Evolutionary conservation across 2,113 vertebrate species (phyloP).

Genomic region (Etheostoma cragini): DNA sequence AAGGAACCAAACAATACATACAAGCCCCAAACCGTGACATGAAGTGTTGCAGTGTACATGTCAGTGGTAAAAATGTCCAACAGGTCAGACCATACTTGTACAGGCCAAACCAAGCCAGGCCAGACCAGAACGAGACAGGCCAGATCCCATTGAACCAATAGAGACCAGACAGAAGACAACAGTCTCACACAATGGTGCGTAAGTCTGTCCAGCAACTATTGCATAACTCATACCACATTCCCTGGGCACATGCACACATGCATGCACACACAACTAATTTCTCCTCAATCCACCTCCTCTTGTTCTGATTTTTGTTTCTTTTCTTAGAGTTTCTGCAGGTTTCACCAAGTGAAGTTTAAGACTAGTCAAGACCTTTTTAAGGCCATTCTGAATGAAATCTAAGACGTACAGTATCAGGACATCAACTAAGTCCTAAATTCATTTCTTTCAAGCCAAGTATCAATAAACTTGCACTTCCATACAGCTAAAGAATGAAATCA

Average conservation of each 20-base stretch:
- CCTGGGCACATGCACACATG: background rate
- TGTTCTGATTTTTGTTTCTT: background rate
- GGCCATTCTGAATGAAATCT: too few species aligned
- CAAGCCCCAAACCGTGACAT: too few species aligned
- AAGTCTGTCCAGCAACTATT: conserved; percentile 5
- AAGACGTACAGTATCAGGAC: too few species aligned
- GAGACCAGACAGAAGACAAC: background rate
- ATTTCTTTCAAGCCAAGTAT: too few species aligned
- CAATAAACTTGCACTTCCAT: too few species aligned
- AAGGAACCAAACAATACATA: too few species aligned
- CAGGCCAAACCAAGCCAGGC: background rate
- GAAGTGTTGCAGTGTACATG: background rate
- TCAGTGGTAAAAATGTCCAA: background rate
- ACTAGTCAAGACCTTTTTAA: too few species aligned
- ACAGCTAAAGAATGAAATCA: too few species aligned
- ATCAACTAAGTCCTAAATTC: too few species aligned
- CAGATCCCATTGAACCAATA: background rate
- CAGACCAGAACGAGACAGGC: background rate
- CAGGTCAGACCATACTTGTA: background rate
- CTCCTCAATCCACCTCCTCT: background rate
- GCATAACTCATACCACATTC: conserved; percentile 19
- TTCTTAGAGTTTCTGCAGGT: too few species aligned
- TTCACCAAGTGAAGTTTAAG: too few species aligned
- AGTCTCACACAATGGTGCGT: background rate
- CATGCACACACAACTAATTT: background rate